Percentiles rank a stretch among this genome's conserved stretches.
Conservation (phyloP, 2,797 vertebrate species). For the Mormyrus hasselquistii region DNA sequence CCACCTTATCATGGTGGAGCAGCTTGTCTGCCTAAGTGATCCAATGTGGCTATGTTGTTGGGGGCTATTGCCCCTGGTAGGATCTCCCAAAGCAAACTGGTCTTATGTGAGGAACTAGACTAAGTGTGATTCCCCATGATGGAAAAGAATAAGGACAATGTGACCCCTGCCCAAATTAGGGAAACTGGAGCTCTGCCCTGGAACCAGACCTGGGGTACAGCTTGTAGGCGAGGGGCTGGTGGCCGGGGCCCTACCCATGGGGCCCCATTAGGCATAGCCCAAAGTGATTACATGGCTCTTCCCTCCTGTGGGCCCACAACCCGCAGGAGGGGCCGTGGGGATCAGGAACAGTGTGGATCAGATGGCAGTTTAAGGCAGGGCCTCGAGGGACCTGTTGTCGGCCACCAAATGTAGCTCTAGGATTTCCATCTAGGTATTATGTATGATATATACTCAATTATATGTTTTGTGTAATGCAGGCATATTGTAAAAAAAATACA, state of each 20-base stretch:
- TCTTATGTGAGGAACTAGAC: not conserved
- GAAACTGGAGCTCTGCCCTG: not conserved
- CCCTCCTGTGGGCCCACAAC: not conserved
- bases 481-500: not conserved
- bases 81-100: not conserved
- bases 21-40: not conserved
- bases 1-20: not conserved
- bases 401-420: not conserved
- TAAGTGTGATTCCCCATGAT: not conserved
- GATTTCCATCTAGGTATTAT: not conserved
- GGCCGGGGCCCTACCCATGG: not conserved
- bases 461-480: not conserved
- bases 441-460: not conserved
- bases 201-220: not conserved
- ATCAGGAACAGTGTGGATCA: not conserved
- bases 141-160: not conserved
- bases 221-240: not conserved
- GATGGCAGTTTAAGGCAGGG: not conserved
- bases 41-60: not conserved
- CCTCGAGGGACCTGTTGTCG: not conserved
- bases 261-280: not conserved
- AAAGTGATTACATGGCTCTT: not conserved
- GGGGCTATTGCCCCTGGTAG: not conserved
- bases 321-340: not conserved
- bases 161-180: not conserved